phyloP scores from a whole-genome alignment of 2,888 invertebrate species.

The Phengaris alcon region DNA sequence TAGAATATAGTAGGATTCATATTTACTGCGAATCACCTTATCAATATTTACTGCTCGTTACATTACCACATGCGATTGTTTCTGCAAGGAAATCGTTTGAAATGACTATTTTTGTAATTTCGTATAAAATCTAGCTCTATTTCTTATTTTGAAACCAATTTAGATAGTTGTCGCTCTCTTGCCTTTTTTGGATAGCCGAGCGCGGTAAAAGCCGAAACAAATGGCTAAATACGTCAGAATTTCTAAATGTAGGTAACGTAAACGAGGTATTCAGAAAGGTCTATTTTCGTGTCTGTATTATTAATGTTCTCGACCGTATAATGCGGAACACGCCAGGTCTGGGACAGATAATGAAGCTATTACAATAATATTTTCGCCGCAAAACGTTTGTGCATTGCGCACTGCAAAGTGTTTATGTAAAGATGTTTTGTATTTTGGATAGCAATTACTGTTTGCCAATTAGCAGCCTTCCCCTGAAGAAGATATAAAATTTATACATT shows the following conservation, averaged over 20 bases:
- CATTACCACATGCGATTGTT: too few species aligned
- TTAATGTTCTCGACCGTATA: conserved; percentile 6
- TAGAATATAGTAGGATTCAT: too few species aligned
- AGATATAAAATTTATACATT: too few species aligned
- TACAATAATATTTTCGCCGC: conserved; percentile 26
- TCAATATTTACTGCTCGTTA: too few species aligned
- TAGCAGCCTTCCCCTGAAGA: too few species aligned
- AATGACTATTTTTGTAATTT: too few species aligned
- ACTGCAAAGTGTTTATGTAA: conserved; percentile 10
- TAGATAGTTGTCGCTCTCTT: not conserved
- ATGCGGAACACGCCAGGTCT: conserved; percentile 21
- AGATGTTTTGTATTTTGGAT: not conserved
- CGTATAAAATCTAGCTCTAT: too few species aligned
- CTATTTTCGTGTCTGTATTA: conserved; percentile 18
- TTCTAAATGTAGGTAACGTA: conserved; percentile 9
- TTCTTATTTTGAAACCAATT: too few species aligned
- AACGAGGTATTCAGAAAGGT: conserved; percentile 24
- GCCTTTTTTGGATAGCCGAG: not conserved
- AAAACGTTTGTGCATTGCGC: conserved; percentile 25
- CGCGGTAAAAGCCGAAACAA: not conserved
- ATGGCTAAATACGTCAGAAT: conserved; percentile 7
- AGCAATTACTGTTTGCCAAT: not conserved
- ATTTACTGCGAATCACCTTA: too few species aligned
- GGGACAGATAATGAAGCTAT: conserved; percentile 26
- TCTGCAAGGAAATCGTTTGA: too few species aligned